A percentile compares a stretch with the other conserved stretches of the same genome.
Evolutionary conservation across 2,888 invertebrate species (phyloP).

Genomic region (Mesorhabditis spiculigera): DNA sequence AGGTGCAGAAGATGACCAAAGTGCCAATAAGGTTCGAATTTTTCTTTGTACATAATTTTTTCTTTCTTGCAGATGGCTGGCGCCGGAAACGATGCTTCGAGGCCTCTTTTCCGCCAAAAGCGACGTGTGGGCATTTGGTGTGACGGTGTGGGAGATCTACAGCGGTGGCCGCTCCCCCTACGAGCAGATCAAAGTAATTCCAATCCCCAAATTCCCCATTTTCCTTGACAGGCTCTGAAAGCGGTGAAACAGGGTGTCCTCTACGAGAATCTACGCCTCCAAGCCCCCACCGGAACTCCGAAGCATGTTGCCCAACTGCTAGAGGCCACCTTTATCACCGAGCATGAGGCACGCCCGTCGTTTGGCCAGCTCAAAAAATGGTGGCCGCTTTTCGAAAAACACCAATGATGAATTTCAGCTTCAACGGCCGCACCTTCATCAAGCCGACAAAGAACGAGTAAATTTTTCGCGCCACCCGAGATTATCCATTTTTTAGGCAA

Average conservation of each 20-base stretch:
- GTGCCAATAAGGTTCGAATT: conserved; percentile 27
- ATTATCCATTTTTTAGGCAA: too few relatives aligned
- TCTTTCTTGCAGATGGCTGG: neutral
- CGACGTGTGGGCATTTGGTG: neutral
- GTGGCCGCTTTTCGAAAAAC: neutral
- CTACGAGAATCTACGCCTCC: too few relatives aligned
- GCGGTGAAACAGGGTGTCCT: too few relatives aligned
- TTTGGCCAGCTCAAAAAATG: neutral
- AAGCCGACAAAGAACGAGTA: neutral
- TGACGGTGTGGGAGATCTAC: neutral
- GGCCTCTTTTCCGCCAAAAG: neutral
- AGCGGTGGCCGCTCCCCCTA: neutral
- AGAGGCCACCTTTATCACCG: neutral
- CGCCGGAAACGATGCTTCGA: neutral
- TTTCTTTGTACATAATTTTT: neutral
- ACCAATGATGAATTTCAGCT: neutral
- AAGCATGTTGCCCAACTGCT: neutral
- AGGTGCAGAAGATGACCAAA: conserved; percentile 32
- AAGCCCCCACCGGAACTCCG: too few relatives aligned
- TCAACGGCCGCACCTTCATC: neutral
- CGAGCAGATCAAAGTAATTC: neutral
- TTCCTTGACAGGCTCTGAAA: too few relatives aligned
- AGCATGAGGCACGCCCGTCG: neutral
- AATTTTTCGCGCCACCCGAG: neutral
- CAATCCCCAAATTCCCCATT: too few relatives aligned